Base-by-base conservation (phyloP, 53 echinoderm and acorn worm genomes). In the Zoroaster sp. region DNA sequence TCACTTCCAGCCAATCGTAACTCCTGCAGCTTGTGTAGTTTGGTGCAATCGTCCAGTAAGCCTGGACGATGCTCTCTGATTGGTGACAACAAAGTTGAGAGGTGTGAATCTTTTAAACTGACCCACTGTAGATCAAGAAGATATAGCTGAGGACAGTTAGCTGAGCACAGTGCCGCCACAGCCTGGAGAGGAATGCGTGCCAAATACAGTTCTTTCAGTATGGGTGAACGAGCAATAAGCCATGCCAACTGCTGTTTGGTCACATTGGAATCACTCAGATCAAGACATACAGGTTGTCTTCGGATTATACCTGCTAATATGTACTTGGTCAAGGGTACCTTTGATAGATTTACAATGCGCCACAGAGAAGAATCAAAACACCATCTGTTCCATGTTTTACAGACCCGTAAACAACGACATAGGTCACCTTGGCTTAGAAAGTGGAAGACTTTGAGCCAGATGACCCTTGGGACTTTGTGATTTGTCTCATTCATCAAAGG, bases 351-450 rank as follows among this genome's bases (percentile, higher is more conserved):
- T 41, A 99, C 40, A 2, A 12, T 59, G 23, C 63, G 79, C 99
- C 99, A 99, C 32, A 99, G 88, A 5, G 89, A 70, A 3, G 96
- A 79, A 66, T 99, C 91, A 9, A 77, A 96, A 76, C 99, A 94
- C 99, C 99, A 99, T 17, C 92, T 79, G 69, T 99, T 99, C 99
- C 99, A 99, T 0, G 93, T 94, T 78, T 94, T 96, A 70, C 99
- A 99, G 17, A 99, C 99, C 5, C 87, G 74, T 83, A 99, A 93
- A 69, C 99, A 99, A 5, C 87, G 42, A 23, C 94, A 91, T 14
- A 94, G 72, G 33, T 96, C 92, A 36, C 80, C 71, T 6, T 82
- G 93, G 47, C 82, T 51, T 31, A 99, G 83, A 46, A 89, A 87
- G n/a, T 69, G 52, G 47, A 99, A 96, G 23, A 99, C 91, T 4